Conservation (phyloP, 2,888 invertebrate genomes). For the Drosophila niveifrons region DNA sequence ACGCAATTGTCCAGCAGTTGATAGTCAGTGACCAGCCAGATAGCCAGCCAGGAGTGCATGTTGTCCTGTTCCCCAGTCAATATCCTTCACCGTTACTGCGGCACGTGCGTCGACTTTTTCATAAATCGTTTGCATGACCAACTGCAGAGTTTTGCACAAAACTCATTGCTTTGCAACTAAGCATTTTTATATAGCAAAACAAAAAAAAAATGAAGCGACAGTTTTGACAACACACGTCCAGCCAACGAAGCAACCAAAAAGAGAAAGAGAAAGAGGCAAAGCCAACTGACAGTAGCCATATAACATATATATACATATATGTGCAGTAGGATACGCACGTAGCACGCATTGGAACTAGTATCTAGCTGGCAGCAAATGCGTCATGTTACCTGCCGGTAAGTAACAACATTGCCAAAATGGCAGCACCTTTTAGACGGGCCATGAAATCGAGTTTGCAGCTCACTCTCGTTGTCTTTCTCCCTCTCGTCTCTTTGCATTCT, state of each 20-base stretch:
- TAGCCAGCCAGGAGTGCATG: neutral
- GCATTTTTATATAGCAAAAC: conserved; percentile 61
- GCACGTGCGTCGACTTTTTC: conserved; percentile 75
- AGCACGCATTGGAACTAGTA: conserved; percentile 34
- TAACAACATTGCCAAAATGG: conserved; percentile 51
- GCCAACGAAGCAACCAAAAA: neutral
- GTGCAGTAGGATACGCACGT: conserved; percentile 43
- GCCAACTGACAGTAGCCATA: neutral
- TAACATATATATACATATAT: neutral
- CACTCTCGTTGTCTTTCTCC: conserved; percentile 5
- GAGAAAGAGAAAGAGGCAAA: neutral
- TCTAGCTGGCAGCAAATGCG: conserved; percentile 33
- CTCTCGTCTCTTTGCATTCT: conserved; percentile 25
- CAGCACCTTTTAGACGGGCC: conserved; percentile 68
- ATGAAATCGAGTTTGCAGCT: conserved; percentile 78
- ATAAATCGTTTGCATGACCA: conserved; percentile 73
- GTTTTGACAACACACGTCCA: conserved; percentile 78
- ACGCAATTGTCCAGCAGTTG: conserved; percentile 67
- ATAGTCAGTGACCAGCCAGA: neutral
- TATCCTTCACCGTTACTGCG: conserved; percentile 67
- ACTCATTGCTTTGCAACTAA: conserved; percentile 20
- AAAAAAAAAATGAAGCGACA: conserved; percentile 60
- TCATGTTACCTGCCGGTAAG: conserved; percentile 55
- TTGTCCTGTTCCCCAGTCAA: conserved; percentile 23
- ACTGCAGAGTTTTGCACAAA: conserved; percentile 45